Conservation (phyloP, 2,797 vertebrate genomes). For the Cichlasoma orientale region DNA sequence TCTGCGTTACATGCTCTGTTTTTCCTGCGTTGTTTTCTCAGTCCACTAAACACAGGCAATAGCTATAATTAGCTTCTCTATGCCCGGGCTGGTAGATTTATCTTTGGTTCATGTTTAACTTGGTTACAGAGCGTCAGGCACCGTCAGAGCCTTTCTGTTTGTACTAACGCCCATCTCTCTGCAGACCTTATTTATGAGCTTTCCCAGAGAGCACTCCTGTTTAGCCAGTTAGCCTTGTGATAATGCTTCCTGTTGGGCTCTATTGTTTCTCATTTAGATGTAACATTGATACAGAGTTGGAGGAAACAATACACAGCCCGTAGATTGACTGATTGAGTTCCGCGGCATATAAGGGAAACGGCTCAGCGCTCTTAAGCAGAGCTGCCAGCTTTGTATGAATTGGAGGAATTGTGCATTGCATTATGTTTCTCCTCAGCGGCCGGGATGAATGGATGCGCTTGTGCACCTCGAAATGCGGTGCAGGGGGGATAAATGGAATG, state of each 20-base stretch:
- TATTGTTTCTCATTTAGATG: slow-evolving; percentile 67
- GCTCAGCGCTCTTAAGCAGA: slow-evolving; percentile 14
- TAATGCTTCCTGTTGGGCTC: slow-evolving; percentile 56
- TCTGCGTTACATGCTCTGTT: background rate
- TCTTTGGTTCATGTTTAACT: slow-evolving; percentile 81
- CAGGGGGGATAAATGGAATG: slow-evolving; percentile 10
- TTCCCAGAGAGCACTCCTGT: slow-evolving; percentile 61
- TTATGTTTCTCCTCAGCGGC: slow-evolving; percentile 52
- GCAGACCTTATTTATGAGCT: slow-evolving; percentile 64
- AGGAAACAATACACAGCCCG: slow-evolving; percentile 43
- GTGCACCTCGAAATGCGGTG: slow-evolving; percentile 38
- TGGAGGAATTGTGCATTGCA: slow-evolving; percentile 57
- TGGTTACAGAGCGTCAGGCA: slow-evolving; percentile 36
- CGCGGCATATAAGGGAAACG: slow-evolving; percentile 44
- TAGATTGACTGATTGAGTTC: slow-evolving; percentile 36
- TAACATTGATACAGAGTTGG: slow-evolving; percentile 23
- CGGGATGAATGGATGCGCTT: slow-evolving; percentile 62
- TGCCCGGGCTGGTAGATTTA: slow-evolving; percentile 40
- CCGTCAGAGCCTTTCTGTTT: slow-evolving; percentile 30
- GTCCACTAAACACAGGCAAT: slow-evolving; percentile 25
- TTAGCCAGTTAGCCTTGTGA: slow-evolving; percentile 48
- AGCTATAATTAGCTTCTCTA: slow-evolving; percentile 68
- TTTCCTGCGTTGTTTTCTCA: slow-evolving; percentile 25
- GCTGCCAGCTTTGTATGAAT: slow-evolving; percentile 65
- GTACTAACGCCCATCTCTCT: slow-evolving; percentile 13